Conservation (phyloP, 1,140 invertebrate genomes). For the Trachymyrmex cornetzi region DNA sequence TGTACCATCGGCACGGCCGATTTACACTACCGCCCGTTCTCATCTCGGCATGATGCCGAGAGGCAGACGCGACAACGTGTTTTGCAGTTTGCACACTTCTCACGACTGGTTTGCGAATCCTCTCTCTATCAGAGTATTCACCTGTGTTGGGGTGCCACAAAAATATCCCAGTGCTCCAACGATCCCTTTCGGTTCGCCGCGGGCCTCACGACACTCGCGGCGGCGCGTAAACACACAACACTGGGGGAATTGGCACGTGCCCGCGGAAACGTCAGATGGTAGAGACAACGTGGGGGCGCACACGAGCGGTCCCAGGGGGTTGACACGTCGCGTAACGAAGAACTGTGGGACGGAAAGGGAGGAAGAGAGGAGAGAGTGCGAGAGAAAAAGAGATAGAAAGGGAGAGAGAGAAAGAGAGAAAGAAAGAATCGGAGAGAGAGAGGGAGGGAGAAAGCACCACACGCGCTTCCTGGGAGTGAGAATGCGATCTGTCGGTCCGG, state of each 20-base stretch:
- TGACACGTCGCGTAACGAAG: conserved; percentile 8
- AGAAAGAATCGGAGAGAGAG: conserved; percentile 26
- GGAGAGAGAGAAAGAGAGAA: conserved; percentile 2
- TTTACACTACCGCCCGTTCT: conserved; percentile 31
- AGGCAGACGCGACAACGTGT: not conserved
- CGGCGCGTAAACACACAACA: conserved; percentile 37
- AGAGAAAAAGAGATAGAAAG: not conserved
- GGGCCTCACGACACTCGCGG: not conserved
- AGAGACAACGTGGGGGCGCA: conserved; percentile 48
- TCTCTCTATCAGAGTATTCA: not conserved
- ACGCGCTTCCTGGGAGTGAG: conserved; percentile 68
- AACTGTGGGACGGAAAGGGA: not conserved
- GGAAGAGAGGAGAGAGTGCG: conserved; percentile 37
- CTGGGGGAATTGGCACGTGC: conserved; percentile 47
- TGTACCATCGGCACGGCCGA: conserved; percentile 25
- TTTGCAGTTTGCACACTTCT: conserved; percentile 37
- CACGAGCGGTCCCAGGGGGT: not conserved
- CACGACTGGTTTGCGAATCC: conserved; percentile 40
- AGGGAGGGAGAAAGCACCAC: conserved; percentile 55
- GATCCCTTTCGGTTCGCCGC: not conserved
- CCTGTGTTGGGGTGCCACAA: not conserved
- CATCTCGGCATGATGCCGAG: conserved; percentile 28
- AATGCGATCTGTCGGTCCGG: conserved; percentile 76
- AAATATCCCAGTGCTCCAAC: conserved; percentile 10
- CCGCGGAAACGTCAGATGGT: conserved; percentile 17